These are phyloP conservation scores for Tyrophagus putrescentiae DNA, from an alignment of 1,140 invertebrate genomes.

Conservation along the genomic window DNA sequence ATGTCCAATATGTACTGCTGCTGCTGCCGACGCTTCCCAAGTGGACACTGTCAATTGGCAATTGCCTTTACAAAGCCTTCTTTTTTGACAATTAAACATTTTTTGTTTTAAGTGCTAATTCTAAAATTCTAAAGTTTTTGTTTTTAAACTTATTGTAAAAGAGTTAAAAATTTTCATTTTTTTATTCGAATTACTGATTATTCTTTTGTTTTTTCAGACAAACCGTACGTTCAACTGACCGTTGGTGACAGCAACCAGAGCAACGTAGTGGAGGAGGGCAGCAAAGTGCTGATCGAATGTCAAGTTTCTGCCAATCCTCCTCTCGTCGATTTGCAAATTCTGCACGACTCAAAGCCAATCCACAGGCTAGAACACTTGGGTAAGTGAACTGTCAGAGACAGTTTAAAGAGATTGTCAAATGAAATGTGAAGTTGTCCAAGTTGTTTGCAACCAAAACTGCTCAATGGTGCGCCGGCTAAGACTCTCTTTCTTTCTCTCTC, in stretches of 20 bases:
- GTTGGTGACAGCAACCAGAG: not conserved
- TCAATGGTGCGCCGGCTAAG: not conserved
- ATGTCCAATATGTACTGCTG: no score
- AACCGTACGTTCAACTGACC: not conserved
- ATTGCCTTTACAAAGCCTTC: no score
- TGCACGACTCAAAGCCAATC: conserved; percentile 11
- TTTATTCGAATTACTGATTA: no score
- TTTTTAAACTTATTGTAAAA: no score
- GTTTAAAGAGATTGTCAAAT: not conserved
- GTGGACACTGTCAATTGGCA: no score
- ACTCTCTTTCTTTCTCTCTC: not conserved
- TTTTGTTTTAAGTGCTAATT: no score
- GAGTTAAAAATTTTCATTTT: no score
- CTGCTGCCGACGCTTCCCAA: no score
- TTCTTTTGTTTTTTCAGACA: not conserved
- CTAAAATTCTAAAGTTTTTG: no score
- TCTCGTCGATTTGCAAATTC: conserved; percentile 5
- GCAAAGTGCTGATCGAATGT: conserved; percentile 9
- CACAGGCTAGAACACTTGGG: conserved; percentile 7
- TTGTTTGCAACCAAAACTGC: no score
- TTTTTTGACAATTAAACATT: no score
- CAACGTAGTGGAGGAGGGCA: not conserved
- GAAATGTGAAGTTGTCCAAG: not conserved
- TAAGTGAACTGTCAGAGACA: not conserved
- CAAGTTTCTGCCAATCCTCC: conserved; percentile 2